Base-by-base conservation (phyloP, 2,888 invertebrate species). In the Leptinotarsa haldemani region DNA sequence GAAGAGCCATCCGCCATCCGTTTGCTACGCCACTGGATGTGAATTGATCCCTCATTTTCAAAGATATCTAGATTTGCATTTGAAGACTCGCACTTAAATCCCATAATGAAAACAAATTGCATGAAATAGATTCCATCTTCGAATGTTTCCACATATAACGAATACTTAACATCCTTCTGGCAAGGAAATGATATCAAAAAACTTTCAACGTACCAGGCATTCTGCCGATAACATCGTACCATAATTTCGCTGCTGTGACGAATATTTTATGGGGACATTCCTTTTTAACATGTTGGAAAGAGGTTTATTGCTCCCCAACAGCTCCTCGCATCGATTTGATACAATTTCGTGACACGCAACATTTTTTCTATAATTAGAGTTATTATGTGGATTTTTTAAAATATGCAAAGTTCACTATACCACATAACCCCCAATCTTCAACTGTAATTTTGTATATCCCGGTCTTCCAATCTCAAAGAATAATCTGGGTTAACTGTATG, bases 281-380 rank as follows among this genome's bases (percentile, higher is more conserved):
- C 12, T 25, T 12, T 47, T 63, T 63, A 30, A 18, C 61, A 61
- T 67, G 25, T 63, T 52, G 61, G 69, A 65, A 65, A 20, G 9
- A 46, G 18, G 48, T 71, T 12, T 69, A 69, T 73, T 69, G 40
- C 46, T 53, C 50, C 48, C 40, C 53, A 68, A 73, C 68, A 69
- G 52, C 66, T 52, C 22, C 25, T 52, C 52, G 40, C 18, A 65
- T 53, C 63, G 63, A 64, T 68, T 73, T 64, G 69, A 73, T 65
- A 69, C 68, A 73, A 73, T 69, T 72, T 68, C 56, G 20, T 22
- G 16, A 53, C 73, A 73, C 69, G 73, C 73, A 69, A 73, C 69
- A 61, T 20, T 53, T 61, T 69, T 64, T 40, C 53, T 67, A 58
- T 67, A 53, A 67, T 67, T 64, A n/a, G 5, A 48, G 69, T 64